Evolutionary conservation across 2,888 invertebrate species (phyloP).

Genomic region (Caenorhabditis zanzibari): DNA sequence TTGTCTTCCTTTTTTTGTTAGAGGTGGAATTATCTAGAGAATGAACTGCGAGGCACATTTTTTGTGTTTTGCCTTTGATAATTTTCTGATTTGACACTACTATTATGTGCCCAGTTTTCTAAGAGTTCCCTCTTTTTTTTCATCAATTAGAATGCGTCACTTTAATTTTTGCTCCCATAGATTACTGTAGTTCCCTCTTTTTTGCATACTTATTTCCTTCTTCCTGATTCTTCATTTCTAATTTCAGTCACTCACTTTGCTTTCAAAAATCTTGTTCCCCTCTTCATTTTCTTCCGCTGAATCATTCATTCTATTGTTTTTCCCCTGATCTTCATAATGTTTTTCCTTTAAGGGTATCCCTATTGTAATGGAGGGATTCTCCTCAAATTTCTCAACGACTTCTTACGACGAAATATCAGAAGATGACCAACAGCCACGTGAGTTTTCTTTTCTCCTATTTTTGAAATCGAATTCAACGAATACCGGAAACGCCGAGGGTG

Average conservation of each 20-base stretch:
- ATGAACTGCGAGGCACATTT: not conserved
- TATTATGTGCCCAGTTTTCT: not conserved
- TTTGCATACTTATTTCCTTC: not conserved
- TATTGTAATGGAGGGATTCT: conserved; percentile 36
- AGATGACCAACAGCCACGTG: conserved; percentile 43
- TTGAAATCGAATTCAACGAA: conserved; percentile 6
- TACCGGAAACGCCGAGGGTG: not conserved
- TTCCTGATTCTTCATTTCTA: not conserved
- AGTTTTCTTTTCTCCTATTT: conserved; percentile 12
- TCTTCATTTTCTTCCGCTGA: conserved; percentile 13
- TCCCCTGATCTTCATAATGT: conserved; percentile 14
- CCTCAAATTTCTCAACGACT: conserved; percentile 29
- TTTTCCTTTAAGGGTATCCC: conserved; percentile 37
- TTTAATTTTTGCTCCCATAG: not conserved
- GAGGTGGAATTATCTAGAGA: not conserved
- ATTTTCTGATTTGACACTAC: not conserved
- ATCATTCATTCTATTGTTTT: conserved; percentile 26
- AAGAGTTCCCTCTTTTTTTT: not conserved
- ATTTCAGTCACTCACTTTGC: not conserved
- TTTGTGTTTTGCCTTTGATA: conserved; percentile 3
- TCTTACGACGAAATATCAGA: conserved; percentile 25
- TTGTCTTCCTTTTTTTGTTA: not conserved
- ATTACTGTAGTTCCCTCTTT: conserved; percentile 5
- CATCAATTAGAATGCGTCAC: conserved; percentile 17
- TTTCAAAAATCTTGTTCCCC: not conserved